A percentile compares a stretch with the other conserved stretches of the same genome.
phyloP scores from a whole-genome alignment of 2,113 vertebrate species.

The Cettia cetti region DNA sequence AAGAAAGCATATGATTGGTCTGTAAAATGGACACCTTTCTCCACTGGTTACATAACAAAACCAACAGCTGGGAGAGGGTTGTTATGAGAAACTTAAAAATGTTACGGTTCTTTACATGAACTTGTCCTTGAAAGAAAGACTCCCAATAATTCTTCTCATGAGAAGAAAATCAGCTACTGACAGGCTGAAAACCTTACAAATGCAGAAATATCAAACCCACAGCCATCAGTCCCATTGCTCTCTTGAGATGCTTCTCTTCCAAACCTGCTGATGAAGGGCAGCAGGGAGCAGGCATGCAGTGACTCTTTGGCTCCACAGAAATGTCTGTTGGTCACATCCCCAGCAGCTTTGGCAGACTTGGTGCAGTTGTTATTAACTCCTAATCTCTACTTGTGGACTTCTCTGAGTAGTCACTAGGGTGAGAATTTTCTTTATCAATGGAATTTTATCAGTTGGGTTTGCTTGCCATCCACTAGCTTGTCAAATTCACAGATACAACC shows the following conservation, averaged over 20 bases:
- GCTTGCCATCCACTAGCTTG: not conserved
- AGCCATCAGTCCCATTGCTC: not conserved
- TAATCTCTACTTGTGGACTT: not conserved
- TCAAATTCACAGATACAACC: not conserved
- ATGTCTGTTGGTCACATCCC: not conserved
- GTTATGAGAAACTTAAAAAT: too few relatives aligned
- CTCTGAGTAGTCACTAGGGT: not conserved
- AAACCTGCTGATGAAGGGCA: not conserved
- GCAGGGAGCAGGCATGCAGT: not conserved
- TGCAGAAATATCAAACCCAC: too few relatives aligned
- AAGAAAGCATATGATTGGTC: too few relatives aligned
- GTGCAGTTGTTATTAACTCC: not conserved
- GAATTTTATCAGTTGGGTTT: not conserved
- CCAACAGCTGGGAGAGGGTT: too few relatives aligned
- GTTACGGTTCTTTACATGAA: too few relatives aligned
- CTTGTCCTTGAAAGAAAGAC: too few relatives aligned
- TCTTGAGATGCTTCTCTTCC: not conserved
- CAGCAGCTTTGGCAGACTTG: not conserved
- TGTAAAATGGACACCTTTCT: too few relatives aligned
- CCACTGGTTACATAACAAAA: too few relatives aligned
- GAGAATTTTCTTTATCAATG: not conserved
- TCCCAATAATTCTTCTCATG: too few relatives aligned
- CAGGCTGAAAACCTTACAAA: too few relatives aligned
- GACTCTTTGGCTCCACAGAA: not conserved
- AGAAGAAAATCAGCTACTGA: too few relatives aligned